A percentile compares a stretch with the other conserved stretches of the same genome.
These are phyloP conservation scores for Catocala nupta DNA, from an alignment of 2,888 invertebrate genomes.

Conservation along the genomic window DNA sequence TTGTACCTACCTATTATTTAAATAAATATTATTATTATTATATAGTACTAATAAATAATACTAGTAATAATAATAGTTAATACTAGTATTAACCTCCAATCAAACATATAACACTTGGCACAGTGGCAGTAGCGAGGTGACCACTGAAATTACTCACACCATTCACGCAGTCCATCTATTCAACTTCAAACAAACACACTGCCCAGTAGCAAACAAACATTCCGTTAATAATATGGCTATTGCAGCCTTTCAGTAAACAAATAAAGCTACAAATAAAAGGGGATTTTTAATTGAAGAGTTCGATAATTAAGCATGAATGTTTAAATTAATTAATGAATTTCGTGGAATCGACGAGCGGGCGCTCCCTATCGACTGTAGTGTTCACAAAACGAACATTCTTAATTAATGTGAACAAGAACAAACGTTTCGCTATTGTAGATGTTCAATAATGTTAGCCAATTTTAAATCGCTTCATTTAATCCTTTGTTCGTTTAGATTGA, in stretches of 20 bases:
- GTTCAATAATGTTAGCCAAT: constrained; percentile 66
- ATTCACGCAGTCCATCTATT: too few species aligned
- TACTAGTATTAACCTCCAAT: too few species aligned
- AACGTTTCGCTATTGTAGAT: constrained; percentile 72
- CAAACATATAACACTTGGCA: too few species aligned
- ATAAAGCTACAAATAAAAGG: constrained; percentile 82
- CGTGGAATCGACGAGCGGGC: constrained; percentile 64
- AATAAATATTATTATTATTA: too few species aligned
- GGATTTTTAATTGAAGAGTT: constrained; percentile 81
- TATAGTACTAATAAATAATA: too few species aligned
- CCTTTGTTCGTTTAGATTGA: constrained; percentile 58
- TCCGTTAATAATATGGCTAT: too few species aligned
- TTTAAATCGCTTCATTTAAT: constrained; percentile 61
- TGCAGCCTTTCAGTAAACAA: constrained; percentile 57
- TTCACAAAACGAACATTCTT: constrained; percentile 75
- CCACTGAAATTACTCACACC: too few species aligned
- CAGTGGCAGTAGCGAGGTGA: too few species aligned
- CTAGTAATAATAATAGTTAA: too few species aligned
- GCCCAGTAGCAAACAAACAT: too few species aligned
- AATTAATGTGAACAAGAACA: constrained; percentile 78
- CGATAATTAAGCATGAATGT: constrained; percentile 85
- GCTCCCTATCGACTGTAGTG: constrained; percentile 62
- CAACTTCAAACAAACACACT: too few species aligned
- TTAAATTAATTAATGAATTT: constrained; percentile 84
- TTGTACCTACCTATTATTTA: too few species aligned